These are phyloP conservation scores for Myotis vivesi DNA, from an alignment of 2,797 vertebrate species.

Conservation along the genomic window DNA sequence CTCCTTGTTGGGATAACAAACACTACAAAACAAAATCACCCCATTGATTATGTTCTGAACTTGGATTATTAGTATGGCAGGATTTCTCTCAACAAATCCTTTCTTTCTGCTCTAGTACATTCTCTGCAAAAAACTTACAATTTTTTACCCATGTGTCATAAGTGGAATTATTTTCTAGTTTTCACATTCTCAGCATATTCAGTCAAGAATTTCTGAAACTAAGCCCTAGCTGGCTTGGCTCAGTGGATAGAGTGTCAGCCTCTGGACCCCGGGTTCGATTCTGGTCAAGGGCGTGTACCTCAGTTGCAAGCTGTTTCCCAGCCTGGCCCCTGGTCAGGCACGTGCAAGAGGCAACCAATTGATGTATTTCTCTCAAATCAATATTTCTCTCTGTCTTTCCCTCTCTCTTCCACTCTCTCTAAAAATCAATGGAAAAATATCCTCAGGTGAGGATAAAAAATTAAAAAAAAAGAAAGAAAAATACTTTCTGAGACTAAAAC, in stretches of 20 bases:
- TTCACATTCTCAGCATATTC: not conserved
- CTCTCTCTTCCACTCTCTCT: too few relatives aligned
- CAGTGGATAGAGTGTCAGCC: too few relatives aligned
- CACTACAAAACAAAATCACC: not conserved
- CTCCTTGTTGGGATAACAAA: not conserved
- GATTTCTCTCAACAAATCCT: not conserved
- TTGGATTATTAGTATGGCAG: not conserved
- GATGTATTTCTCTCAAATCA: too few relatives aligned
- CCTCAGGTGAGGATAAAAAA: too few relatives aligned
- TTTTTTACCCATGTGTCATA: not conserved
- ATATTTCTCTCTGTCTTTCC: too few relatives aligned
- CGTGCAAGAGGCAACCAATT: too few relatives aligned
- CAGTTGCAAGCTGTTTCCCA: too few relatives aligned
- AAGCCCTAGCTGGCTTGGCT: not conserved
- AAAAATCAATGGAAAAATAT: too few relatives aligned
- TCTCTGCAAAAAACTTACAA: not conserved
- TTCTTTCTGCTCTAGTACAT: not conserved
- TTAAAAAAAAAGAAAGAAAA: not conserved
- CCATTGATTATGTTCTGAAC: not conserved
- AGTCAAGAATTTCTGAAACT: conserved; percentile 1
- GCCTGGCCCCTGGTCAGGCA: too few relatives aligned
- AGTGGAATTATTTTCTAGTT: not conserved
- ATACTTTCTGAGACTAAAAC: conserved; percentile 10
- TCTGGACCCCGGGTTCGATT: too few relatives aligned
- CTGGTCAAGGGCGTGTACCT: too few relatives aligned